A percentile compares a stretch with the other conserved stretches of the same genome.
phyloP scores from a whole-genome alignment of 2,797 vertebrate genomes.

The Fistularia tabacaria region DNA sequence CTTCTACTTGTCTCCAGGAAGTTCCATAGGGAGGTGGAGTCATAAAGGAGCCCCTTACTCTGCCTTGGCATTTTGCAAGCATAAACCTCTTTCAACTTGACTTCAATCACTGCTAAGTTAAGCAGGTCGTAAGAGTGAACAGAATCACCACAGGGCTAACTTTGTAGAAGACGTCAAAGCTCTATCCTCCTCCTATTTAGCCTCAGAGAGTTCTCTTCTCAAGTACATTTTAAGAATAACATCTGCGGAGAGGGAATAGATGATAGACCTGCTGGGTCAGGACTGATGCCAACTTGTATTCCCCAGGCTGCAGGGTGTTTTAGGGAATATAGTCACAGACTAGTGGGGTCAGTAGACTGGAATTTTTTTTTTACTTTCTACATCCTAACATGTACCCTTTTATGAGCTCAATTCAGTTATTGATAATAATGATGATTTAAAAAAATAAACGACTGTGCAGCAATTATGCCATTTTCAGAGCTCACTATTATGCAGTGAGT shows the following conservation, averaged over 20 bases:
- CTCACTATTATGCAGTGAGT: too few species aligned
- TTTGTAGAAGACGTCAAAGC: constrained; percentile 67
- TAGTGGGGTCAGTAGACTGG: constrained; percentile 34
- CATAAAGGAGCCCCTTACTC: constrained; percentile 54
- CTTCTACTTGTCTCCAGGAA: constrained; percentile 63
- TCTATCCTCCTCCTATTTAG: constrained; percentile 60
- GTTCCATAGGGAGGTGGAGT: constrained; percentile 53
- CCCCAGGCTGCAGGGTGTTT: constrained; percentile 52
- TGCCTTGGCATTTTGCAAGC: constrained; percentile 56
- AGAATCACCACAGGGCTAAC: constrained; percentile 69
- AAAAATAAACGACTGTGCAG: too few species aligned
- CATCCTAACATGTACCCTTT: not conserved
- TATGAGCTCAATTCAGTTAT: too few species aligned
- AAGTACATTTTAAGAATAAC: constrained; percentile 70
- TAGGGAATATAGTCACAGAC: constrained; percentile 51
- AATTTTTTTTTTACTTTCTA: constrained; percentile 2
- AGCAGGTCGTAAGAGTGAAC: constrained; percentile 66
- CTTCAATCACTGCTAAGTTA: constrained; percentile 70
- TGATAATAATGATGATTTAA: too few species aligned
- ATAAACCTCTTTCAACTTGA: constrained; percentile 64
- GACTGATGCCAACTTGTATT: constrained; percentile 62
- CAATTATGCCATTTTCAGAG: too few species aligned
- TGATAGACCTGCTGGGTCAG: constrained; percentile 45
- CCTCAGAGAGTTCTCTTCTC: constrained; percentile 61
- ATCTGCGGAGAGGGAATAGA: constrained; percentile 63